phyloP scores from a whole-genome alignment of 2,113 vertebrate genomes.

The Lonchura striata region DNA sequence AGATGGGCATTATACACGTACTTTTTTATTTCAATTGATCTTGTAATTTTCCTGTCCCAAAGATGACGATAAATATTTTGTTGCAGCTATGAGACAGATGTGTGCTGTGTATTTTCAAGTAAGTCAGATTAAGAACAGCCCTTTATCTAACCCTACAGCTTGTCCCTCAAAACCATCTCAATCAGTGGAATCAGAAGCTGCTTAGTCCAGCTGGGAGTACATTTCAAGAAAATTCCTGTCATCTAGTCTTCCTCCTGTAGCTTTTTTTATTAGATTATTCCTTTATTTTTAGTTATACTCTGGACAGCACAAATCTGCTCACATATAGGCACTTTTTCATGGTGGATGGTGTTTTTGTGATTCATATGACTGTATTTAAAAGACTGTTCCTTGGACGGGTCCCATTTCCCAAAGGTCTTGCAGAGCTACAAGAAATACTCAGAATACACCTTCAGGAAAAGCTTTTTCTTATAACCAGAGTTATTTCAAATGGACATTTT shows the following conservation, averaged over 20 bases:
- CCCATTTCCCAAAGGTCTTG: neutral
- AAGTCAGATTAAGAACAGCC: conserved; percentile 16
- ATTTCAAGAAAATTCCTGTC: neutral
- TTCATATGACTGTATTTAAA: neutral
- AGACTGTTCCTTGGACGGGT: neutral
- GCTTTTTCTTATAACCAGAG: neutral
- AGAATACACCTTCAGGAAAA: neutral
- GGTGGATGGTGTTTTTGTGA: neutral
- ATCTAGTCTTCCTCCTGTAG: neutral
- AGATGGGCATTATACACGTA: neutral
- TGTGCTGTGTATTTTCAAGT: neutral
- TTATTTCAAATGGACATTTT: neutral
- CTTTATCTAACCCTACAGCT: neutral
- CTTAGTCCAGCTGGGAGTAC: neutral
- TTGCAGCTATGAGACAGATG: conserved; percentile 12
- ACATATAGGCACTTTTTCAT: neutral
- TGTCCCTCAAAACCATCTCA: conserved; percentile 10
- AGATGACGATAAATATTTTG: neutral
- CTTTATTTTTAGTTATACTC: neutral
- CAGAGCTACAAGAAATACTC: neutral
- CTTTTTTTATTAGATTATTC: neutral
- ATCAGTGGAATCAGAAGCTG: conserved; percentile 31
- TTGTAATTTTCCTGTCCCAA: neutral
- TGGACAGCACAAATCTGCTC: neutral
- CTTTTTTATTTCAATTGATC: neutral